A percentile compares a stretch with the other conserved stretches of the same genome.
These are phyloP conservation scores for Lordiphosa collinella DNA, from an alignment of 1,140 invertebrate species.

Conservation along the genomic window DNA sequence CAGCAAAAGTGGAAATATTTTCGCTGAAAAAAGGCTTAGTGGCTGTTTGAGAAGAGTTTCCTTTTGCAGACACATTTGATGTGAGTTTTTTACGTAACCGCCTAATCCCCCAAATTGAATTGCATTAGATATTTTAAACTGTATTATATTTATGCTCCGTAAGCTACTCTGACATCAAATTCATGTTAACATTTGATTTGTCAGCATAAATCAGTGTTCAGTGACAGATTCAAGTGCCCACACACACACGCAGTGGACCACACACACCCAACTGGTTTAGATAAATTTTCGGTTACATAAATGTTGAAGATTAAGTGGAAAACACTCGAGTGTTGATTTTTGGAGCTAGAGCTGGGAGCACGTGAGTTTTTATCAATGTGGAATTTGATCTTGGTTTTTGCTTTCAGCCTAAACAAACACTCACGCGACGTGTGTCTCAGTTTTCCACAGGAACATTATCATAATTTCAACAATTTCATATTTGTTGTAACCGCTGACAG, in stretches of 20 bases:
- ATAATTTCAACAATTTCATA: conserved; percentile 14
- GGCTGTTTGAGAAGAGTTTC: conserved; percentile 14
- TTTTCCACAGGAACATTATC: conserved; percentile 38
- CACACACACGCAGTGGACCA: conserved; percentile 52
- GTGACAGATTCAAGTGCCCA: conserved; percentile 57
- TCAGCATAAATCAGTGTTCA: conserved; percentile 59
- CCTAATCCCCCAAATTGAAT: conserved; percentile 76
- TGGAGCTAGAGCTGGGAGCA: conserved; percentile 27
- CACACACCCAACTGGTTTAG: conserved; percentile 39
- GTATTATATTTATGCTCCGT: conserved; percentile 16
- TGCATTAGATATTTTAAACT: conserved; percentile 38
- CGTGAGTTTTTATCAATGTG: conserved; percentile 67
- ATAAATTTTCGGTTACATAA: conserved; percentile 63
- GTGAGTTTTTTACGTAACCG: conserved; percentile 3
- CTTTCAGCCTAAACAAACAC: conserved; percentile 61
- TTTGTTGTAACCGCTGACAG: conserved; percentile 47
- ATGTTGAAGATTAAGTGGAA: conserved; percentile 72
- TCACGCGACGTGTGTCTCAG: neutral
- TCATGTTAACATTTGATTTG: conserved; percentile 66
- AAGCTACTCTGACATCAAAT: conserved; percentile 50
- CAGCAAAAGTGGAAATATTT: conserved; percentile 28
- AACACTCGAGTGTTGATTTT: conserved; percentile 46
- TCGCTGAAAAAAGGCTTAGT: conserved; percentile 55
- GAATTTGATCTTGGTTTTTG: conserved; percentile 63
- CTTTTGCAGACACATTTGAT: conserved; percentile 49